These are phyloP conservation scores for fruit fly (Drosophila melanogaster) DNA, from an alignment of 1,140 invertebrate species.

Conservation along the genomic window Release_6_plus_ISO1_MT NT_033779.5:7810001-7810500, in stretches of 20 bases:
- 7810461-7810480: slow-evolving; percentile 42
- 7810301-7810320: slow-evolving; percentile 64
- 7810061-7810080: slow-evolving; percentile 57
- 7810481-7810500: slow-evolving; percentile 29
- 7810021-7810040: not conserved
- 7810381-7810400: slow-evolving; percentile 41
- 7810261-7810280: slow-evolving; percentile 48
- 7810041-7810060: slow-evolving; percentile 5
- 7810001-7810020: slow-evolving; percentile 11
- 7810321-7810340: slow-evolving; percentile 50
- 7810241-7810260: slow-evolving; percentile 13
- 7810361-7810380: slow-evolving; percentile 22
- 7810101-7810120: slow-evolving; percentile 18
- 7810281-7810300: slow-evolving; percentile 49
- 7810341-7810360: slow-evolving; percentile 3
- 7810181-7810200: slow-evolving; percentile 13
- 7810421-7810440: slow-evolving; percentile 16
- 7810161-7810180: slow-evolving; percentile 57
- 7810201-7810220: slow-evolving; percentile 54
- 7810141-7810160: slow-evolving; percentile 50
- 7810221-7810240: slow-evolving; percentile 4
- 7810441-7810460: slow-evolving; percentile 66
- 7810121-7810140: not conserved
- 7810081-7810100: slow-evolving; percentile 59
- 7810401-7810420: slow-evolving; percentile 36